Base-by-base conservation (phyloP, 2,888 invertebrate species). In the Pelosia muscerda region DNA sequence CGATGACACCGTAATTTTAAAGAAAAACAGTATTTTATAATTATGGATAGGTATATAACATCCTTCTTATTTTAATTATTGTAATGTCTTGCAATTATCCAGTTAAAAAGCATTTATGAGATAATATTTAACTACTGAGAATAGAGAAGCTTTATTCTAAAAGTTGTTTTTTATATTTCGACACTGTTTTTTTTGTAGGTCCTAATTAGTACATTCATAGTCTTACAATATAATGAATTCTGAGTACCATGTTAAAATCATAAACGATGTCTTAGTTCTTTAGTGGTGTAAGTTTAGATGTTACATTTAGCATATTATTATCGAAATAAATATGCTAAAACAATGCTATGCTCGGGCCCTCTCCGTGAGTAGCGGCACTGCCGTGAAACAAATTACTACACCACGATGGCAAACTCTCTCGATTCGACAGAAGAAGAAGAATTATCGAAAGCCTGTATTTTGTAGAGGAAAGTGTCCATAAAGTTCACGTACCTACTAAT, bases 1-100 rank as follows among this genome's bases (percentile, higher is more conserved):
- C 74, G 72, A 81, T 76, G 66, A 66, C 67, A 54, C 70, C 61
- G 68, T 74, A 74, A 81, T 78, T 55, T 68, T 49, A 64, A 74
- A 73, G 38, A 72, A 65, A 63, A 81, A 72, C 74, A 69, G 76
- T 69, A 71, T 64, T 71, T 66, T 73, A 25, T 74, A 78, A 73
- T 78, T 69, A 53, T 63, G 34, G 22, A 59, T 54, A n/a, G n/a
- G n/a, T n/a, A 53, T 56, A 31, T 55, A 60, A 65, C 57, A 69
- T 53, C 26, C 60, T 71, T 63, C 54, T 63, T 25, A 56, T 66
- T 66, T 74, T 56, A 53, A 65, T 34, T 34, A 57, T 28, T n/a
- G 58, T 56, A 25, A 55, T 65, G 34, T 71, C 63, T 78, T 25
- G 49, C 66, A 57, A 26, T 54, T 53, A 9, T 53, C 22, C 31